A percentile compares a stretch with the other conserved stretches of the same genome.
These are phyloP conservation scores for Furnarius figulus DNA, from an alignment of 2,113 vertebrate species.

Conservation along the genomic window DNA sequence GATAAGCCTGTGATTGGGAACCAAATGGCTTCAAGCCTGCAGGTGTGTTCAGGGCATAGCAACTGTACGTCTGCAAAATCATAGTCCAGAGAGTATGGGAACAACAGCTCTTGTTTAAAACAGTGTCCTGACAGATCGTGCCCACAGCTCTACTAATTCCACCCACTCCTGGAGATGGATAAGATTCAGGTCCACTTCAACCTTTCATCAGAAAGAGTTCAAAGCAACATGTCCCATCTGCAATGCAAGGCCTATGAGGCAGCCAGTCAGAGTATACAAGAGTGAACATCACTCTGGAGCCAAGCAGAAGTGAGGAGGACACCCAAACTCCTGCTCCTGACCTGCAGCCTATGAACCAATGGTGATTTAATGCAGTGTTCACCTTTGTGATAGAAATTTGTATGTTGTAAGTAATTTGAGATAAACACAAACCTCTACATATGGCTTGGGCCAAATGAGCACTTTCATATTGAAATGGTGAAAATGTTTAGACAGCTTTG, in stretches of 20 bases:
- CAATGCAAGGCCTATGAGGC: neutral
- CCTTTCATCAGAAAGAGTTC: neutral
- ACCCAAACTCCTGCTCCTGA: neutral
- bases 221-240: neutral
- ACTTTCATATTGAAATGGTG: conserved; percentile 20
- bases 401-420: neutral
- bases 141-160: neutral
- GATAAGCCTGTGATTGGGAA: neutral
- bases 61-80: neutral
- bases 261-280: neutral
- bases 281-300: neutral
- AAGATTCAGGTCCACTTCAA: neutral
- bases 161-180: fast-evolving
- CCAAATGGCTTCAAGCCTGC: neutral
- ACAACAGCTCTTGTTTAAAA: neutral
- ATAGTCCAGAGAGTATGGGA: neutral
- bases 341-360: neutral
- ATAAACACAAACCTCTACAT: neutral
- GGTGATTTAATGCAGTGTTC: neutral
- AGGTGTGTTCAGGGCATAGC: neutral
- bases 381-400: neutral
- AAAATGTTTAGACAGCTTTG: neutral
- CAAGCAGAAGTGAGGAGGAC: neutral
- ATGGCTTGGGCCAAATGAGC: neutral
- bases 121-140: neutral